phyloP scores from a whole-genome alignment of 2,888 invertebrate species.

The Entomobrya proxima region DNA sequence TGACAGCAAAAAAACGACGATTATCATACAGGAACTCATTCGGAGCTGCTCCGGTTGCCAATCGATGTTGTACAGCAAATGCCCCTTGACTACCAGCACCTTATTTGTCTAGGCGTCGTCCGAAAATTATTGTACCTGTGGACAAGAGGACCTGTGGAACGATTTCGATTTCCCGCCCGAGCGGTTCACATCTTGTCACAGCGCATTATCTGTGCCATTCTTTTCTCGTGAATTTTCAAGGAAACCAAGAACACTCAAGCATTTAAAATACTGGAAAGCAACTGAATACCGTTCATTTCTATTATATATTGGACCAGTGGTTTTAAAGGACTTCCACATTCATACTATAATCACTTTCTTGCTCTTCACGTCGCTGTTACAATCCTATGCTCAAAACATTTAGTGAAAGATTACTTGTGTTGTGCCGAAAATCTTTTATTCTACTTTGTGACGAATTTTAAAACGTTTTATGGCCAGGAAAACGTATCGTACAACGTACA shows the following conservation, averaged over 20 bases:
- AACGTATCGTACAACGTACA: constrained; percentile 44
- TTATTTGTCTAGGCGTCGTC: constrained; percentile 65
- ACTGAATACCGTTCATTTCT: constrained; percentile 4
- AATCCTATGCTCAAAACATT: constrained; percentile 14
- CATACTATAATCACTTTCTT: constrained; percentile 46
- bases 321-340: not conserved
- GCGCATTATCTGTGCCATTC: not conserved
- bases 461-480: constrained; percentile 25
- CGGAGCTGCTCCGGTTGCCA: constrained; percentile 24
- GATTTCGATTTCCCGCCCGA: not conserved
- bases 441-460: constrained; percentile 33
- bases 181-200: constrained; percentile 28
- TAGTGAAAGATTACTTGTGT: not conserved
- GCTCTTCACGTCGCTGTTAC: constrained; percentile 8
- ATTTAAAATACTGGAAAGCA: constrained; percentile 28
- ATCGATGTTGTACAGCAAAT: constrained; percentile 57
- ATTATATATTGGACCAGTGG: constrained; percentile 2
- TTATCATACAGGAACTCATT: not conserved
- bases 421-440: constrained; percentile 1
- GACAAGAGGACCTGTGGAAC: not conserved
- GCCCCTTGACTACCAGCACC: constrained; percentile 68
- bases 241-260: not conserved
- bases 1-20: not conserved
- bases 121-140: constrained; percentile 55
- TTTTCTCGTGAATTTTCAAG: constrained; percentile 16